Evolutionary conservation across 2,113 vertebrate species (phyloP).

Genomic region (Penelope pileata): DNA sequence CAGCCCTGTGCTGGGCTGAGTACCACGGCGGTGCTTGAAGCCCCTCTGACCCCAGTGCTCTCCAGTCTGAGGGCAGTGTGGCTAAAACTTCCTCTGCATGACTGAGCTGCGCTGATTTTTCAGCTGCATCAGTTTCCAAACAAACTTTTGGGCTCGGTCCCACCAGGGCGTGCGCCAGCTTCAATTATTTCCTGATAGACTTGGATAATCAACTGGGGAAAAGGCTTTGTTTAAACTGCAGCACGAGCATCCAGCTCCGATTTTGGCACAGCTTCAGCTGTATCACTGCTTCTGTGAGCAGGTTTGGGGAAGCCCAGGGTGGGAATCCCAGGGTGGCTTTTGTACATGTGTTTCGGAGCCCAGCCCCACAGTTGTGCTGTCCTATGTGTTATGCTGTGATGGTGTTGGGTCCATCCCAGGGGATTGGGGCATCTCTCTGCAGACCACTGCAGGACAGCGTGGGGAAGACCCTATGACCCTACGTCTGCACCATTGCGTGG

Average conservation of each 20-base stretch:
- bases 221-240: not conserved
- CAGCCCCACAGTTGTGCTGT: not conserved
- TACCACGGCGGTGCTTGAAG: too few species aligned
- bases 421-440: not conserved
- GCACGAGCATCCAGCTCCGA: not conserved
- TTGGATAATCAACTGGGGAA: not conserved
- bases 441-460: not conserved
- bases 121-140: not conserved
- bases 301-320: not conserved
- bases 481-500: accelerated
- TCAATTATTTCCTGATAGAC: conserved; percentile 29
- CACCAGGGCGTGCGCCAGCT: not conserved
- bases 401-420: not conserved
- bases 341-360: accelerated
- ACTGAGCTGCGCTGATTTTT: not conserved
- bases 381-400: not conserved
- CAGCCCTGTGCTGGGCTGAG: not conserved
- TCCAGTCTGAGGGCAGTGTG: not conserved
- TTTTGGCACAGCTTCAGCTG: not conserved
- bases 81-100: not conserved
- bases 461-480: not conserved
- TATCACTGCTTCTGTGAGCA: accelerated
- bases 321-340: not conserved
- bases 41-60: not conserved
- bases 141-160: not conserved